Percentiles rank a stretch among this genome's conserved stretches.
Evolutionary conservation across 2,888 invertebrate species (phyloP).

Genomic region (Actias luna): DNA sequence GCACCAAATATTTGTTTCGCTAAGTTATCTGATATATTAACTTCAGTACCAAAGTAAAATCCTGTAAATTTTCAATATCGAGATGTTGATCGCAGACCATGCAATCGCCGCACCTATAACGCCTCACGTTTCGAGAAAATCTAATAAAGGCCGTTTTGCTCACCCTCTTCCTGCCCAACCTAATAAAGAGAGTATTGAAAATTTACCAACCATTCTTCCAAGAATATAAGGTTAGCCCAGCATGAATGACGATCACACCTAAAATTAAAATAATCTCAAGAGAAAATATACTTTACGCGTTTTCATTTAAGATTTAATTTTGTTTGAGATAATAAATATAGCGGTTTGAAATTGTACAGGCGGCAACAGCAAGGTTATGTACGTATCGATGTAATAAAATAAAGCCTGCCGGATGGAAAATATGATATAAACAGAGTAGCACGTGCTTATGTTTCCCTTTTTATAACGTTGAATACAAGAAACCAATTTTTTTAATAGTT

Average conservation of each 20-base stretch:
- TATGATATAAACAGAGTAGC: slow-evolving; percentile 60
- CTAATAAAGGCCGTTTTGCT: slow-evolving; percentile 76
- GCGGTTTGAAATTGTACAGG: slow-evolving; percentile 50
- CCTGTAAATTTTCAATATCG: slow-evolving; percentile 49
- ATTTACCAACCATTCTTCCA: slow-evolving; percentile 81
- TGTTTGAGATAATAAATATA: slow-evolving; percentile 17
- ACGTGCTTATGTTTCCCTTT: slow-evolving; percentile 26
- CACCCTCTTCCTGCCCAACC: slow-evolving; percentile 71
- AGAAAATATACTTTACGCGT: slow-evolving; percentile 34
- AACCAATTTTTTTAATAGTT: background rate
- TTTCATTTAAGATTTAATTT: slow-evolving; percentile 26
- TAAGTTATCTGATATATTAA: background rate
- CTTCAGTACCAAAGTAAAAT: slow-evolving; percentile 5
- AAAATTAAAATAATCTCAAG: slow-evolving; percentile 31
- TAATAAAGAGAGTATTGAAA: slow-evolving; percentile 83
- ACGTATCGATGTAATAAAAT: slow-evolving; percentile 64
- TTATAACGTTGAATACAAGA: slow-evolving; percentile 12
- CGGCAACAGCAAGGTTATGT: slow-evolving; percentile 47
- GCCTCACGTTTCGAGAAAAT: slow-evolving; percentile 73
- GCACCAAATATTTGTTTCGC: background rate
- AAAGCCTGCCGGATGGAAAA: slow-evolving; percentile 56
- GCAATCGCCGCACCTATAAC: slow-evolving; percentile 48
- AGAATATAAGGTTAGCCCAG: slow-evolving; percentile 76
- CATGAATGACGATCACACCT: slow-evolving; percentile 60
- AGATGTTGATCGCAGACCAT: slow-evolving; percentile 61